A percentile compares a stretch with the other conserved stretches of the same genome.
These are phyloP conservation scores for Drepana falcataria DNA, from an alignment of 2,888 invertebrate species.

Conservation along the genomic window DNA sequence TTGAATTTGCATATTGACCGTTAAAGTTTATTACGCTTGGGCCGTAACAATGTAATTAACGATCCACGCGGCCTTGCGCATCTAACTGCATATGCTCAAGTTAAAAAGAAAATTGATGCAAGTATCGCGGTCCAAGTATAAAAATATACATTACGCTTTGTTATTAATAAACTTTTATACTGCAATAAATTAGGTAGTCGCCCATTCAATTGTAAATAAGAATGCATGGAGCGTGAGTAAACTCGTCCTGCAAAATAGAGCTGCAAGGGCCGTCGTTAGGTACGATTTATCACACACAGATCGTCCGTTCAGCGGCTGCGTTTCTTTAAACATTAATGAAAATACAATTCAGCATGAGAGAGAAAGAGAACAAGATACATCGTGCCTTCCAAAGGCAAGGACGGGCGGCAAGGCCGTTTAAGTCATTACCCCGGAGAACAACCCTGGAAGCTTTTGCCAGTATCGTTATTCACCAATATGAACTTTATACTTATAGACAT, in stretches of 20 bases:
- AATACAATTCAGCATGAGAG: slow-evolving; percentile 22
- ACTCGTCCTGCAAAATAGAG: slow-evolving; percentile 49
- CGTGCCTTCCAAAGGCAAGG: slow-evolving; percentile 58
- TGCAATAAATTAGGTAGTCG: slow-evolving; percentile 36
- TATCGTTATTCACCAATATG: slow-evolving; percentile 20
- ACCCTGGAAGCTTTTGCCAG: slow-evolving; percentile 24
- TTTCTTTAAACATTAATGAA: slow-evolving; percentile 35
- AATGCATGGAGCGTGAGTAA: slow-evolving; percentile 48
- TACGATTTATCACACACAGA: slow-evolving; percentile 66
- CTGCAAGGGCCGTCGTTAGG: slow-evolving; percentile 54
- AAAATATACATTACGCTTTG: slow-evolving; percentile 39
- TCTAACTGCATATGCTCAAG: slow-evolving; percentile 38
- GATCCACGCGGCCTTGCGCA: slow-evolving; percentile 42
- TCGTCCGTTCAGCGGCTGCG: slow-evolving; percentile 48
- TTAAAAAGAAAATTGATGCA: not conserved
- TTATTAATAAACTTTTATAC: slow-evolving; percentile 57
- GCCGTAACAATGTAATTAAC: slow-evolving; percentile 50
- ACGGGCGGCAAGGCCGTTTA: slow-evolving; percentile 65
- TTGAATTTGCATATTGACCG: slow-evolving; percentile 2
- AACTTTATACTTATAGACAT: no score
- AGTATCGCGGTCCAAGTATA: slow-evolving; percentile 26
- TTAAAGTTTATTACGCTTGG: slow-evolving; percentile 52
- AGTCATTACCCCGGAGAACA: slow-evolving; percentile 42
- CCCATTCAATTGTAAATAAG: slow-evolving; percentile 62
- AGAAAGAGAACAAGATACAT: slow-evolving; percentile 37